Conservation (phyloP, 1,140 invertebrate species). For the Centruroides vittatus region DNA sequence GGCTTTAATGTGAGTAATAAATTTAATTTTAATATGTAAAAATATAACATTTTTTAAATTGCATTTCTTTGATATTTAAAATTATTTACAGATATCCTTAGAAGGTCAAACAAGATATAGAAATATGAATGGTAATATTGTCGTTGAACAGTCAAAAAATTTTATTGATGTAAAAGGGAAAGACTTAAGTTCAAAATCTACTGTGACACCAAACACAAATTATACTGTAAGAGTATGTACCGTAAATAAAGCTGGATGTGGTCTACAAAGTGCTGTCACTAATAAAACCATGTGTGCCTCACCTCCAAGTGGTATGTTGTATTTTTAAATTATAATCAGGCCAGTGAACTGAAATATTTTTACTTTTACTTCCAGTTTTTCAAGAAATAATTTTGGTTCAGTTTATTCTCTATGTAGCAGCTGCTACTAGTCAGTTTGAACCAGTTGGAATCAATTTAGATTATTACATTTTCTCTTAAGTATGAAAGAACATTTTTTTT, state of each 20-base stretch:
- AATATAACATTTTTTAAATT: background rate
- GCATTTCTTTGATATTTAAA: background rate
- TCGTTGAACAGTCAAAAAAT: conserved; percentile 13
- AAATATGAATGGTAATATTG: conserved; percentile 15
- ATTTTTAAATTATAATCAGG: no score
- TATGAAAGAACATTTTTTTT: no score
- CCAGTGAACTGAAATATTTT: background rate
- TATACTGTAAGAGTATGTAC: conserved; percentile 22
- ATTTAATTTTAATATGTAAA: background rate
- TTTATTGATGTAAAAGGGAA: conserved; percentile 12
- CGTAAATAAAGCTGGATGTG: conserved; percentile 20
- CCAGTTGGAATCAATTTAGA: no score
- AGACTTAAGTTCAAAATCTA: conserved; percentile 6
- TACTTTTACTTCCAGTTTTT: background rate
- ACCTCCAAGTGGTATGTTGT: conserved; percentile 12
- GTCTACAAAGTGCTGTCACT: conserved; percentile 15
- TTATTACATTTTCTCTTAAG: no score
- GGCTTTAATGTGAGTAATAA: conserved; percentile 20
- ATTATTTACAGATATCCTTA: conserved; percentile 8
- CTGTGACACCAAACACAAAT: conserved; percentile 26
- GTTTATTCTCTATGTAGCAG: no score
- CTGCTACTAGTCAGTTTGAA: background rate
- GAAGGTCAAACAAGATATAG: conserved; percentile 10
- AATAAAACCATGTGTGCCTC: conserved; percentile 14
- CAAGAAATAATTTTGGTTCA: background rate